phyloP scores from a whole-genome alignment of 2,888 invertebrate genomes.

The Ischnura elegans region DNA sequence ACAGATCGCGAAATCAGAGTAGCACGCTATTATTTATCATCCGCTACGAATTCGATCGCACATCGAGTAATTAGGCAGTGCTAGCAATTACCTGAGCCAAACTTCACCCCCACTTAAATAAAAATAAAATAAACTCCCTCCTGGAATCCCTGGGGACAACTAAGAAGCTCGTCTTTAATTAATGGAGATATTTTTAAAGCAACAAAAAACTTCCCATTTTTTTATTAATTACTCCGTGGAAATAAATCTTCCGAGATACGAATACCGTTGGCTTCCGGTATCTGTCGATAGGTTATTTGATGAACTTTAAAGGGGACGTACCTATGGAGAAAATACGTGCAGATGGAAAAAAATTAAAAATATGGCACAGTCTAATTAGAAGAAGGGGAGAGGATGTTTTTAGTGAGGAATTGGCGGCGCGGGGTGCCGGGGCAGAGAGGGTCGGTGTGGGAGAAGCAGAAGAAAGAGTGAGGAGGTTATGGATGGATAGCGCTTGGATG shows the following conservation, averaged over 20 bases:
- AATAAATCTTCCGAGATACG: not conserved
- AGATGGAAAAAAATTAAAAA: not conserved
- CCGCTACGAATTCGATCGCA: not conserved
- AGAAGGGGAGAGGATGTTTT: not conserved
- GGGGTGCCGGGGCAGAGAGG: not conserved
- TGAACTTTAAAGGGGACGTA: not conserved
- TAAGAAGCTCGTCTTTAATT: not conserved
- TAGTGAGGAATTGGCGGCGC: not conserved
- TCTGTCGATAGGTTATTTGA: conserved; percentile 61
- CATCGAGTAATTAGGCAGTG: not conserved
- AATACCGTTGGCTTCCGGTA: conserved; percentile 36
- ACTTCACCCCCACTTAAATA: not conserved
- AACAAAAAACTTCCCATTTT: not conserved
- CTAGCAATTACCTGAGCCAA: not conserved
- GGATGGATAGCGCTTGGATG: conserved; percentile 2
- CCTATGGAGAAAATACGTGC: not conserved
- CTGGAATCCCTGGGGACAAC: not conserved
- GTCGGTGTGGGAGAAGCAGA: not conserved
- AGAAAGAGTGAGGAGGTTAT: not conserved
- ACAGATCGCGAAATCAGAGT: too few relatives aligned
- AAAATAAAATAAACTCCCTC: not conserved
- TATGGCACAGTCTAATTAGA: conserved; percentile 4
- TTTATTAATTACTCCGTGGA: conserved; percentile 27
- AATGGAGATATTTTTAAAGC: not conserved
- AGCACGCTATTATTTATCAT: not conserved